phyloP scores from a whole-genome alignment of 2,888 invertebrate genomes.

The Phengaris arion region DNA sequence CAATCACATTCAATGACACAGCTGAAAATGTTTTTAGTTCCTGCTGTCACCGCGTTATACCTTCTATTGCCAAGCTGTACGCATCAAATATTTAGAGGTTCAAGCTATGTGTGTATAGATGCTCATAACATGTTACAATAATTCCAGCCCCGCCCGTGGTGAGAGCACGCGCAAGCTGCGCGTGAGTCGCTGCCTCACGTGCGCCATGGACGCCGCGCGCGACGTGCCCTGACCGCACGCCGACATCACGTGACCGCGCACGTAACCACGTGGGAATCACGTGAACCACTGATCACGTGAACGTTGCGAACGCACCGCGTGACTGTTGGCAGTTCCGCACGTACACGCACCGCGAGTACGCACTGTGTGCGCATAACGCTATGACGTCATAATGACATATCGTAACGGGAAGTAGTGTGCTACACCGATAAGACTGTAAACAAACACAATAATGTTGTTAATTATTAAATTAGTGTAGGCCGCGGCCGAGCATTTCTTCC shows the following conservation, averaged over 20 bases:
- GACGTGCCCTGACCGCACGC: conserved; percentile 53
- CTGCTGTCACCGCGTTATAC: too few relatives aligned
- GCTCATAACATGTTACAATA: neutral
- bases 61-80: too few relatives aligned
- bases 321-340: neutral
- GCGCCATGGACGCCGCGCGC: conserved; percentile 50
- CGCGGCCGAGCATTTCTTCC: conserved; percentile 30
- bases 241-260: conserved; percentile 27
- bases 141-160: conserved; percentile 40
- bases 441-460: neutral
- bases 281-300: neutral
- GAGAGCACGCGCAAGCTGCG: conserved; percentile 57
- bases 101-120: too few relatives aligned
- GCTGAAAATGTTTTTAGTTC: too few relatives aligned
- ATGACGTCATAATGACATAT: neutral
- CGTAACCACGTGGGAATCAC: neutral
- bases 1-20: too few relatives aligned
- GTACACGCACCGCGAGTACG: neutral
- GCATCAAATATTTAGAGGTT: too few relatives aligned
- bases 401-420: neutral
- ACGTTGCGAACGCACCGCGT: neutral
- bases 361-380: neutral
- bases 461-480: neutral
- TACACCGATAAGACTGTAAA: conserved; percentile 17
- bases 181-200: conserved; percentile 55